Evolutionary conservation across 2,797 vertebrate genomes (phyloP), one percentile per base, ranked within the genome.

Genomic region (Sebastes hopkinsi): DNA sequence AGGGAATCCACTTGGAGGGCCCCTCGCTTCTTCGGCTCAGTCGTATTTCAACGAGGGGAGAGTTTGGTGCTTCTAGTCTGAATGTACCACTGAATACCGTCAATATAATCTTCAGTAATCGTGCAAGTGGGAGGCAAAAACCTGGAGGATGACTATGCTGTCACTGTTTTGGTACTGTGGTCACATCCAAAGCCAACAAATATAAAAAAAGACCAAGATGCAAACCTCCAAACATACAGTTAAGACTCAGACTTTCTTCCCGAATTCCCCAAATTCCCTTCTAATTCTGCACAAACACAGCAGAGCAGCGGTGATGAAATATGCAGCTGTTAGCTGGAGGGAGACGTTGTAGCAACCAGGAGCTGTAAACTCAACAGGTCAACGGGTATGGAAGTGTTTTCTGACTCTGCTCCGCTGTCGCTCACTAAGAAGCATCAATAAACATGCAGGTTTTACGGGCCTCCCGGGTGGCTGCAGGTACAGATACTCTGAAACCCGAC

Each of bases 381-480:
- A 38, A 2, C 60, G 0, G 52, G 62, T 74, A 6, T 71, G 2
- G 55, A 67, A 58, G 78, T 56, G 67, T 78, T 71, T 60, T 67
- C 56, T 55, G 58, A 23, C 60, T 34, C 66, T 7, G 27, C 65
- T 52, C 54, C 23, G 34, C 67, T 16, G 65, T 13, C 25, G 27
- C 42, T 56, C 81, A 12, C 18, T 67, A 23, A 55, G 22, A 46
- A 62, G 29, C 67, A 59, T 69, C 68, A 6, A 70, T 83, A 83
- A 87, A 86, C 73, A 42, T 75, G 54, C 64, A 75, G 67, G 20
- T 84, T 86, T 42, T 75, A 83, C 64, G 2, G 54, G 72, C 56
- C 76, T 52, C 77, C 70, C 6, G 72, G 25, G 64, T 1, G 59
- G 16, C 46, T 13, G 72, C 68, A 32, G 38, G 84, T 69, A 55